Conservation (phyloP, 2,888 invertebrate species). For the Rapana venosa region DNA sequence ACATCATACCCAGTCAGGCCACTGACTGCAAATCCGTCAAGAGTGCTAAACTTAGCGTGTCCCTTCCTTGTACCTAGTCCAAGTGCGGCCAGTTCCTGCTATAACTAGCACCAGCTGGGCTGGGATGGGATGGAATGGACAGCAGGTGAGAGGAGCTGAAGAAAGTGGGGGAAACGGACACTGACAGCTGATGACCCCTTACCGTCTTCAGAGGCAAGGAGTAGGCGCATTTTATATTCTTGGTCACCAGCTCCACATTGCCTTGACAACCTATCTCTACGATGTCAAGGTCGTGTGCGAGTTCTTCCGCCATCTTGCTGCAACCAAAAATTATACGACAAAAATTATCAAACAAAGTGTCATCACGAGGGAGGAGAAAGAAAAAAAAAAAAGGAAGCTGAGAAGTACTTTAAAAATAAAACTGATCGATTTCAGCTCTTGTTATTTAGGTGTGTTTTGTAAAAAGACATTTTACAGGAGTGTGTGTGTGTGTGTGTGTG, state of each 20-base stretch:
- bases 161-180: too few species aligned
- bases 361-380: too few species aligned
- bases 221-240: constrained; percentile 41
- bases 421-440: background rate
- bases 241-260: constrained; percentile 55
- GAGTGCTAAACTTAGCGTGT: too few species aligned
- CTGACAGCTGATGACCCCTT: constrained; percentile 4
- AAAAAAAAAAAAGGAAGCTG: too few species aligned
- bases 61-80: too few species aligned
- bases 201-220: constrained; percentile 44
- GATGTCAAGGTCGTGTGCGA: constrained; percentile 50
- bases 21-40: too few species aligned
- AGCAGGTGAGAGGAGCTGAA: too few species aligned
- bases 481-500: constrained; percentile 11
- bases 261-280: constrained; percentile 62
- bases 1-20: background rate
- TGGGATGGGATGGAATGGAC: too few species aligned
- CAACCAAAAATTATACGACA: background rate
- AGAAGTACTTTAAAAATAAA: background rate
- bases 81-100: too few species aligned
- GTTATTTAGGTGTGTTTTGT: background rate
- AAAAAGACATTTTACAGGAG: too few species aligned
- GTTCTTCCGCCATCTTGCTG: background rate
- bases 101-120: too few species aligned
- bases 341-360: background rate